These are phyloP conservation scores for Bedellia somnulentella DNA, from an alignment of 2,888 invertebrate species.

Conservation along the genomic window DNA sequence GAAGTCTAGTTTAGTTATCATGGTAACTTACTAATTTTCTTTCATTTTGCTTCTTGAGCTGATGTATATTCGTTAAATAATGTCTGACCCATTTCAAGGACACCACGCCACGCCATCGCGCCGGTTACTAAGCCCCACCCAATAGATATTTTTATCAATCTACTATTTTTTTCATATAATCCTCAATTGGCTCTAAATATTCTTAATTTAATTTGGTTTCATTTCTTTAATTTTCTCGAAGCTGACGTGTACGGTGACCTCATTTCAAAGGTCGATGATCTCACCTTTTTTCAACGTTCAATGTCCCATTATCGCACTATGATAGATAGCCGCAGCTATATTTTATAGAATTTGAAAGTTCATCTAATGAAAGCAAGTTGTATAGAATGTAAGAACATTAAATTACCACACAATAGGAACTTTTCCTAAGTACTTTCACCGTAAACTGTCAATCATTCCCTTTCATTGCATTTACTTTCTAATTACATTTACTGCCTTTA, in stretches of 20 bases:
- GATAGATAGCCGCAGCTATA: background rate
- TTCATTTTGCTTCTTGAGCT: no score
- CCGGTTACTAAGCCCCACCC: conserved; percentile 1
- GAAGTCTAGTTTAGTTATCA: background rate
- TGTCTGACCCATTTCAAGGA: conserved; percentile 14
- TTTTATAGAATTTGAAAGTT: no score
- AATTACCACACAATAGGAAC: background rate
- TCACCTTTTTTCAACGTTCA: conserved; percentile 15
- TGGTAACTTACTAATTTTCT: background rate
- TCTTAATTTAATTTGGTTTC: background rate
- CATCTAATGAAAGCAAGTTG: background rate
- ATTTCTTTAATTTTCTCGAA: background rate
- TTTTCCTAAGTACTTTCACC: conserved; percentile 14
- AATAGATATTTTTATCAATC: background rate
- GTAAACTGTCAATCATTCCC: conserved; percentile 15
- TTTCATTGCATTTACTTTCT: background rate
- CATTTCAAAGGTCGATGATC: conserved; percentile 24
- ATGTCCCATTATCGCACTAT: background rate
- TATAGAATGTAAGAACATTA: background rate
- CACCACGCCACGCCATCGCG: conserved; percentile 15
- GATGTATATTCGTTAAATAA: no score
- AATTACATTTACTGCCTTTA: no score
- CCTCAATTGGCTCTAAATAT: no score
- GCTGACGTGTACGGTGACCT: conserved; percentile 20
- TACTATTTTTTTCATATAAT: background rate